Base-by-base conservation (phyloP, 2,888 invertebrate species). In the Bellardia bayeri region DNA sequence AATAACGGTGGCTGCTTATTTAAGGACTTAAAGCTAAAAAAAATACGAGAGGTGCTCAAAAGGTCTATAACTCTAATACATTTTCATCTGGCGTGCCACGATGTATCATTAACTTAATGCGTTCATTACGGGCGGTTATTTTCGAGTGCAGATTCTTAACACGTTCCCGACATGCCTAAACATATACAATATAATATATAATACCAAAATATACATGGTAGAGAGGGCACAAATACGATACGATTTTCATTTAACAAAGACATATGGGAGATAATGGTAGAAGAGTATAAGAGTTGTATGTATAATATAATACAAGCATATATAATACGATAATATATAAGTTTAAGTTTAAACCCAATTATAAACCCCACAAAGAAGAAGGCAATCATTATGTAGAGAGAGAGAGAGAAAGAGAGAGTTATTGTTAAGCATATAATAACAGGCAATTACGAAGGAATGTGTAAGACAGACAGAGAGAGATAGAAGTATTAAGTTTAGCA, bases 121-220 rank as follows among this genome's bases (percentile, higher is more conserved):
- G 96, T 94, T 98, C 98, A 94, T 96, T 96, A 90, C 97, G 96
- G 94, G 97, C 96, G 92, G 96, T 95, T 92, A 98, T 97, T 95
- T 97, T 97, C 94, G 96, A 96, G 94, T 98, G 97, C 93, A 98
- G 95, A 93, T 96, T 95, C 94, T 97, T 97, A 92, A 97, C 96
- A 94, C 96, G 96, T 94, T 98, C 98, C 94, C 97, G 96, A 95
- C 96, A 97, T 94, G 96, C 96, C 98, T 98, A 94, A 45, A 66
- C 42, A 66, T 54, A 66, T 66, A 45, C 11, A 40, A 72, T 40
- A 54, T 37, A 78, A 79, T 45, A 66, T 40, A n/a, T 51, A 14
- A 51, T 51, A n/a, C 3, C 45, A 45, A 11, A 45, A 13, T 37
- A 72, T 74, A 61, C 5, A 33, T 75, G 49, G 75, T n/a, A 54